Conservation (phyloP, 2,797 vertebrate genomes). For the Capromys pilorides region DNA sequence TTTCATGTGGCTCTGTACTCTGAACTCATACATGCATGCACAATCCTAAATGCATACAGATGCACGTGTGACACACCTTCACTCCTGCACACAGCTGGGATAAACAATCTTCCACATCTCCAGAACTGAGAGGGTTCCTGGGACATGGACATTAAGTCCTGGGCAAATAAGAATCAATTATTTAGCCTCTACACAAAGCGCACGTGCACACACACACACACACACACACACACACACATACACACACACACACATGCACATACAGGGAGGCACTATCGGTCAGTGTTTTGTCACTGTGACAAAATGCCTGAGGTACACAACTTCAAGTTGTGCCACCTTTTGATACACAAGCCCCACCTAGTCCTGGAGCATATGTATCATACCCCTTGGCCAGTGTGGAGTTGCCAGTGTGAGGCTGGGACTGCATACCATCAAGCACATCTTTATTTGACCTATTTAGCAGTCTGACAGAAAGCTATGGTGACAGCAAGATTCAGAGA, state of each 20-base stretch:
- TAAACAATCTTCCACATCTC: neutral
- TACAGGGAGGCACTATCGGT: neutral
- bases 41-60: neutral
- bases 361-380: neutral
- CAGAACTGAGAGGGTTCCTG: neutral
- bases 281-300: neutral
- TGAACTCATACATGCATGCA: neutral
- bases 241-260: neutral
- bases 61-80: neutral
- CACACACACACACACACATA: conserved; percentile 35
- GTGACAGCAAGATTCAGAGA: neutral
- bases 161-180: neutral
- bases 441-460: neutral
- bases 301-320: neutral
- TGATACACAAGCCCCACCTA: neutral
- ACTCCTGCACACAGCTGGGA: neutral
- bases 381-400: neutral
- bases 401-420: neutral
- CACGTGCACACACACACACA: conserved; percentile 15
- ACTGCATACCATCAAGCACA: too few relatives aligned
- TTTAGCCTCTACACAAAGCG: neutral
- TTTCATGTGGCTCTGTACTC: neutral
- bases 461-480: neutral
- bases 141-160: neutral
- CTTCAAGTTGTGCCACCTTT: neutral